Conservation (phyloP, 1,140 invertebrate genomes). For the Ceratina japonica region DNA sequence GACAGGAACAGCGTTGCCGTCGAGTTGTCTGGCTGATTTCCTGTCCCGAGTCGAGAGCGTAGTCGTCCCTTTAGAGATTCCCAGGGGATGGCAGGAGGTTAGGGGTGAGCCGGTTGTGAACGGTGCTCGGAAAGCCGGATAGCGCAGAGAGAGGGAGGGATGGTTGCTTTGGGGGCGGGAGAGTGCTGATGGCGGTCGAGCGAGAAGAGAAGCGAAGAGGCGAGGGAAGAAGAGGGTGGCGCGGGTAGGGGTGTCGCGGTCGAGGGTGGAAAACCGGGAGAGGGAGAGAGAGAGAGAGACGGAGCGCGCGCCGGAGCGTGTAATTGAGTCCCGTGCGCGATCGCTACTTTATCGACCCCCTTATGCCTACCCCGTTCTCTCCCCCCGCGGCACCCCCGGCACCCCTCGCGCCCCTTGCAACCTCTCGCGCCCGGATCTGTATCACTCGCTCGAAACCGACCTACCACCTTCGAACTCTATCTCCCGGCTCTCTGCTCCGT, state of each 20-base stretch:
- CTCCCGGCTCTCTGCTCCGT: neutral
- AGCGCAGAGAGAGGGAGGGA: slow-evolving; percentile 31
- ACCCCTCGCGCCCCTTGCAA: too few relatives aligned
- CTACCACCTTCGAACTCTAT: slow-evolving; percentile 34
- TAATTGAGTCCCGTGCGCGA: slow-evolving; percentile 79
- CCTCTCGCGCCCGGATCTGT: neutral
- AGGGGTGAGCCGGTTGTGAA: slow-evolving; percentile 52
- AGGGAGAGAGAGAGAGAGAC: slow-evolving; percentile 22
- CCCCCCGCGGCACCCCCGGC: slow-evolving; percentile 34
- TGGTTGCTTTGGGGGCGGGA: slow-evolving; percentile 41
- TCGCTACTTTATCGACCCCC: slow-evolving; percentile 80
- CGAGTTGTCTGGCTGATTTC: slow-evolving; percentile 67
- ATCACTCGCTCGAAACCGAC: slow-evolving; percentile 22
- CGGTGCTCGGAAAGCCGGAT: slow-evolving; percentile 50
- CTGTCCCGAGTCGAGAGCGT: slow-evolving; percentile 58
- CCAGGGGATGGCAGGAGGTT: slow-evolving; percentile 49
- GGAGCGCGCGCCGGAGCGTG: slow-evolving; percentile 73
- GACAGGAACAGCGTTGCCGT: slow-evolving; percentile 68
- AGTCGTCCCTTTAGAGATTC: slow-evolving; percentile 64
- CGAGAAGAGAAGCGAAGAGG: slow-evolving; percentile 33
- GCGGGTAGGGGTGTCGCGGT: slow-evolving; percentile 4
- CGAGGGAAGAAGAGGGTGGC: slow-evolving; percentile 3
- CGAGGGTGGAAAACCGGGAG: slow-evolving; percentile 15
- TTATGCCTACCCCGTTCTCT: slow-evolving; percentile 61
- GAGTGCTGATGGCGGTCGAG: slow-evolving; percentile 58